Evolutionary conservation across 2,888 invertebrate species (phyloP).

Genomic region (Tiliacea aurago): DNA sequence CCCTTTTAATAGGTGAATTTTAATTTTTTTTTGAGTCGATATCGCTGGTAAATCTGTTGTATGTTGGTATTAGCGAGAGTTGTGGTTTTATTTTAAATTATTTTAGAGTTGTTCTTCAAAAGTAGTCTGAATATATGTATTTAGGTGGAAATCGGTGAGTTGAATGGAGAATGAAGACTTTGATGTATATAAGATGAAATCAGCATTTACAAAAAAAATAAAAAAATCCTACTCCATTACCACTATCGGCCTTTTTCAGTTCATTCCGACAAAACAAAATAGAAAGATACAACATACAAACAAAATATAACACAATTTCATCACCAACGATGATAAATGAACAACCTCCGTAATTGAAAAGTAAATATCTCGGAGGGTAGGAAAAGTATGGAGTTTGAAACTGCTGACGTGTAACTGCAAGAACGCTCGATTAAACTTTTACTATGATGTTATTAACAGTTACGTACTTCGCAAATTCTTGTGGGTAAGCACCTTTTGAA

Average conservation of each 20-base stretch:
- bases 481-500: conserved; percentile 41
- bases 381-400: conserved; percentile 54
- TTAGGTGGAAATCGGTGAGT: too few species aligned
- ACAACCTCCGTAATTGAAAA: conserved; percentile 41
- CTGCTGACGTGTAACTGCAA: conserved; percentile 49
- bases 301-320: conserved; percentile 15
- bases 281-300: conserved; percentile 1
- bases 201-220: too few species aligned
- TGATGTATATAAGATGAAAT: too few species aligned
- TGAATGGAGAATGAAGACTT: too few species aligned
- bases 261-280: neutral
- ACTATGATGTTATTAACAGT: conserved; percentile 39
- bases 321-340: conserved; percentile 45
- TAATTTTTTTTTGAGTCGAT: neutral
- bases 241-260: neutral
- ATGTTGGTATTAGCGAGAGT: too few species aligned
- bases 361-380: conserved; percentile 30
- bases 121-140: neutral
- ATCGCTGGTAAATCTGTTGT: neutral
- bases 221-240: neutral
- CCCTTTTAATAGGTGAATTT: conserved; percentile 6
- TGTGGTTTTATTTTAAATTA: neutral
- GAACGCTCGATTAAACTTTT: conserved; percentile 53
- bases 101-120: neutral
- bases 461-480: conserved; percentile 28